Percentiles rank a stretch among this genome's conserved stretches.
Conservation (phyloP, 2,888 invertebrate species). For the Marronus borbonicus region DNA sequence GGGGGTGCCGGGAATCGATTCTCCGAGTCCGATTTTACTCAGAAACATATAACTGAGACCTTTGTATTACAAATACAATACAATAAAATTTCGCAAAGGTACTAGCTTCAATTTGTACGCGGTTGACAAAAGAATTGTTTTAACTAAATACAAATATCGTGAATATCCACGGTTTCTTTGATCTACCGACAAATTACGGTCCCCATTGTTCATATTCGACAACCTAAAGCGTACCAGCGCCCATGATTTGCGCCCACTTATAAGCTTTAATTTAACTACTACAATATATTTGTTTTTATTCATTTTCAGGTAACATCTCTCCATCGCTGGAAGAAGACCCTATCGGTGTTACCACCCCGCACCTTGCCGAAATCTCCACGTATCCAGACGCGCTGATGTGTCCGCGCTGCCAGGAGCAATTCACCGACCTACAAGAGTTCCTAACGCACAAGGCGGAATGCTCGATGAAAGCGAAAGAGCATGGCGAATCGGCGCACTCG, state of each 20-base stretch:
- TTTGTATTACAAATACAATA: no score
- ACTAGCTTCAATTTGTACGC: no score
- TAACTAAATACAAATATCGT: no score
- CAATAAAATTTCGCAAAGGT: no score
- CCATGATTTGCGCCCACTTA: neutral
- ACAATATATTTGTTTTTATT: conserved; percentile 54
- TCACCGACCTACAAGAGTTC: conserved; percentile 77
- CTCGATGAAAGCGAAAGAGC: conserved; percentile 77
- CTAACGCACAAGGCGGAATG: conserved; percentile 77
- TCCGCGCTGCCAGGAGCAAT: conserved; percentile 78
- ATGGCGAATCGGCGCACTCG: conserved; percentile 79
- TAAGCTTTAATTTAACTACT: neutral
- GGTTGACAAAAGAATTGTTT: no score
- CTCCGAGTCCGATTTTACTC: no score
- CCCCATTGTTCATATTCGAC: no score
- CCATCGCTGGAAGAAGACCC: conserved; percentile 78
- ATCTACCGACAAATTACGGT: no score
- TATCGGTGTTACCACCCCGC: conserved; percentile 49
- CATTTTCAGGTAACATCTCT: conserved; percentile 79
- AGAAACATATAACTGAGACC: no score
- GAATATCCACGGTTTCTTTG: no score
- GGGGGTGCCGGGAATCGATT: no score
- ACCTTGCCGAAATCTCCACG: conserved; percentile 49
- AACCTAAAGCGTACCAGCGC: no score
- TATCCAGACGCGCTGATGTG: conserved; percentile 73